phyloP scores from a whole-genome alignment of 1,140 invertebrate species.

The Archegozetes longisetosus region DNA sequence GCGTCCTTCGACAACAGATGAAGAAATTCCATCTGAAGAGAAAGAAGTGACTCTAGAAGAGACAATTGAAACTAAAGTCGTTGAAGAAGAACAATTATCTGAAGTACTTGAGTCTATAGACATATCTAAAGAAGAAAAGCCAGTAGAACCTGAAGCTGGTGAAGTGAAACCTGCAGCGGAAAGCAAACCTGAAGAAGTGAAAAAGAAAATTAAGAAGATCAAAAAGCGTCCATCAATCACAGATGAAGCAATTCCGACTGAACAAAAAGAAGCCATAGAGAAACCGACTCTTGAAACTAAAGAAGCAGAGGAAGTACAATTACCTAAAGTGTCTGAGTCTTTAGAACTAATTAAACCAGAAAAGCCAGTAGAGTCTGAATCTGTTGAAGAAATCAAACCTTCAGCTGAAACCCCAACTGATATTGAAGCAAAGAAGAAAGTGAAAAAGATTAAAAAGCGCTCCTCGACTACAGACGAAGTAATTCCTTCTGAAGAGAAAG shows the following conservation, averaged over 20 bases:
- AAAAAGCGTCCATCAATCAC: conserved; percentile 13
- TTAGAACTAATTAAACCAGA: not conserved
- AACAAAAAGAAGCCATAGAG: conserved; percentile 18
- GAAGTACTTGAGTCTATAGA: not conserved
- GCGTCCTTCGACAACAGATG: too few species aligned
- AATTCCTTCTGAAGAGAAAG: conserved; percentile 10
- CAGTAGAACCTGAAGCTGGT: too few species aligned
- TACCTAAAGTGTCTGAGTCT: not conserved
- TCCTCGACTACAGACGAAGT: not conserved
- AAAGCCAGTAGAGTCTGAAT: conserved; percentile 35
- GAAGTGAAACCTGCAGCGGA: conserved; percentile 23
- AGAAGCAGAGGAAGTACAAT: not conserved
- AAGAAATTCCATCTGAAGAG: too few species aligned
- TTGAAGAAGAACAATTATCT: conserved; percentile 21
- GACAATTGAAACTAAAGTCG: conserved; percentile 39
- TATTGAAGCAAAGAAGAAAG: not conserved
- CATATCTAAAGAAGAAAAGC: not conserved
- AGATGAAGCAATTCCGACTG: conserved; percentile 4
- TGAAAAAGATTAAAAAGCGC: conserved; percentile 10
- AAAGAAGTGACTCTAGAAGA: too few species aligned
- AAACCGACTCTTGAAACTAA: not conserved
- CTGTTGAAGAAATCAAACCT: not conserved
- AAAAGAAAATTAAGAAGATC: not conserved
- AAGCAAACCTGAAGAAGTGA: conserved; percentile 24
- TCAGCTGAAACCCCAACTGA: conserved; percentile 27